These are phyloP conservation scores for Atethmia centrago DNA, from an alignment of 2,888 invertebrate species.

Conservation along the genomic window DNA sequence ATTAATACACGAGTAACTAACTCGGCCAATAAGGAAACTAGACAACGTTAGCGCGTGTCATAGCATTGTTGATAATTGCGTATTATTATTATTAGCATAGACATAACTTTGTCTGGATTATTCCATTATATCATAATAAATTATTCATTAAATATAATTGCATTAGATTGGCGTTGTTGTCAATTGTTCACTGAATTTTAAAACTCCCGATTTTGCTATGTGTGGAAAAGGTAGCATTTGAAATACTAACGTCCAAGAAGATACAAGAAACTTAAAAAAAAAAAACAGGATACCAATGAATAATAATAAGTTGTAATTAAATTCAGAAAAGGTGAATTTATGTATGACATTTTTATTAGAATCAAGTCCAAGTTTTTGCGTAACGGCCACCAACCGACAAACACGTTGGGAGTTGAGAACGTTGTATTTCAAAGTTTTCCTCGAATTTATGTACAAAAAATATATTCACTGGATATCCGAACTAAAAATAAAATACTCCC, in stretches of 20 bases:
- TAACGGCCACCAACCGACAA: slow-evolving; percentile 11
- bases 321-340: slow-evolving; percentile 23
- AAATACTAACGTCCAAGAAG: background rate
- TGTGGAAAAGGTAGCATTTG: background rate
- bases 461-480: background rate
- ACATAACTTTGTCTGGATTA: slow-evolving; percentile 47
- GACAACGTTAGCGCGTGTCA: slow-evolving; percentile 30
- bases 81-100: slow-evolving; percentile 43
- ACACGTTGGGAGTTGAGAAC: slow-evolving; percentile 1
- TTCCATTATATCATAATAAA: slow-evolving; percentile 50
- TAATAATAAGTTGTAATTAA: slow-evolving; percentile 14
- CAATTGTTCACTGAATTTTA: background rate
- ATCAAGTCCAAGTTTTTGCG: slow-evolving; percentile 8
- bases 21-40: slow-evolving; percentile 36
- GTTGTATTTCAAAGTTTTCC: background rate
- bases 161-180: background rate
- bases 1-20: background rate
- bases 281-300: slow-evolving; percentile 11
- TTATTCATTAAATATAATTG: slow-evolving; percentile 7
- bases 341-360: slow-evolving; percentile 25
- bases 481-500: slow-evolving; percentile 3
- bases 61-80: slow-evolving; percentile 43
- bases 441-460: background rate
- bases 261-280: background rate
- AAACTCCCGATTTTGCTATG: background rate